Evolutionary conservation across 92 coral and sea anemone genomes (phyloP).

Genomic region (Zoanthus sociatus): DNA sequence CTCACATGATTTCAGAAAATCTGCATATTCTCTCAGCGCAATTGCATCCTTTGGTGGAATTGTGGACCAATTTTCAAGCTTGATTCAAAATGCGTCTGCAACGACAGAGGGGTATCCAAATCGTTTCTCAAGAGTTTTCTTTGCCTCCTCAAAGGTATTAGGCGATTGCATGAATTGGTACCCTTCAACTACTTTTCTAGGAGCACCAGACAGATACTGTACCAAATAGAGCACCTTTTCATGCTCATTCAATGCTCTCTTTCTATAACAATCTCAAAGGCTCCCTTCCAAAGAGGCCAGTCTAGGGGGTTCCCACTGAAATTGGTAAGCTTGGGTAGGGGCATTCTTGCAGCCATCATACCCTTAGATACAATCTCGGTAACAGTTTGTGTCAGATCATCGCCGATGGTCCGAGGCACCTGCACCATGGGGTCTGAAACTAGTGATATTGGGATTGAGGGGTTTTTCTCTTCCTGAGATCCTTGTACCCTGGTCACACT

Average conservation of each 20-base stretch:
- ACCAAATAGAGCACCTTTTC: slow-evolving; percentile 4
- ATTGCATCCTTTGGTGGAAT: slow-evolving; percentile 55
- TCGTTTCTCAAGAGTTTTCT: slow-evolving; percentile 54
- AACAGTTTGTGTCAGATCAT: slow-evolving; percentile 4
- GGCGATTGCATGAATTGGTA: slow-evolving; percentile 29
- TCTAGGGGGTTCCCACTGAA: slow-evolving; percentile 19
- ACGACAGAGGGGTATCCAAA: slow-evolving; percentile 72
- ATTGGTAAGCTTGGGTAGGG: slow-evolving; percentile 19
- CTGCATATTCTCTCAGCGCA: slow-evolving; percentile 61
- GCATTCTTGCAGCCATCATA: slow-evolving; percentile 21
- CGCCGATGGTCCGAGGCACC: background rate
- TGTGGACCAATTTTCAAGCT: slow-evolving; percentile 61
- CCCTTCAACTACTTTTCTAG: background rate
- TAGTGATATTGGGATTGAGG: background rate
- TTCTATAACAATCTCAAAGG: background rate
- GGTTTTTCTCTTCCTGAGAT: background rate
- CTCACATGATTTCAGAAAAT: slow-evolving; percentile 56
- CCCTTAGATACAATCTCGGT: slow-evolving; percentile 7
- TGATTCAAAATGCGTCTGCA: slow-evolving; percentile 59
- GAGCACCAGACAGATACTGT: slow-evolving; percentile 4
- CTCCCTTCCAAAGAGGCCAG: slow-evolving; percentile 24
- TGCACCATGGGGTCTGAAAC: slow-evolving; percentile 7
- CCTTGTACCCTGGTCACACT: slow-evolving; percentile 22
- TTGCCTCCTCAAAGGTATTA: slow-evolving; percentile 59
- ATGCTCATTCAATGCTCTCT: background rate